A percentile compares a stretch with the other conserved stretches of the same genome.
These are phyloP conservation scores for Drosophila fuyamai DNA, from an alignment of 1,140 invertebrate genomes.

Conservation along the genomic window DNA sequence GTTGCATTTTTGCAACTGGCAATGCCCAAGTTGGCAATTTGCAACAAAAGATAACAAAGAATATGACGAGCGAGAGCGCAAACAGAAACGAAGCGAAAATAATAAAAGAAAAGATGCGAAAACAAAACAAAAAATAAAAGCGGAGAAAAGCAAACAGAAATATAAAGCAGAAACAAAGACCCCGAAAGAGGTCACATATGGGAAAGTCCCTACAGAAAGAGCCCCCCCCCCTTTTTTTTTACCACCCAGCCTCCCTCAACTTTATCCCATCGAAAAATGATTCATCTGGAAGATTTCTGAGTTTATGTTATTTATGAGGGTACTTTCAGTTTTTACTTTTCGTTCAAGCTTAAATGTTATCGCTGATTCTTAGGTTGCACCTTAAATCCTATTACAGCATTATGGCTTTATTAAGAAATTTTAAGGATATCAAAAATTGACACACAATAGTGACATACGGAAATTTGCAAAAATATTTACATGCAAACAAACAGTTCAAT, in stretches of 20 bases:
- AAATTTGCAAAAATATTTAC: no score
- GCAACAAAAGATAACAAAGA: conserved; percentile 74
- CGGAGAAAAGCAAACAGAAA: conserved; percentile 13
- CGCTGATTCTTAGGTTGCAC: no score
- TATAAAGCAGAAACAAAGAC: conserved; percentile 16
- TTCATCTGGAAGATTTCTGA: conserved; percentile 2
- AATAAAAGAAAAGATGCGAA: conserved; percentile 5
- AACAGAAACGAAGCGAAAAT: conserved; percentile 8
- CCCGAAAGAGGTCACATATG: conserved; percentile 49
- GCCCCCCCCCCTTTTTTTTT: no score
- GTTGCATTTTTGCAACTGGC: conserved; percentile 61
- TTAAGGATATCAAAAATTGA: no score
- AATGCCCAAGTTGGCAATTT: conserved; percentile 80
- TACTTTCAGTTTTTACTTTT: neutral
- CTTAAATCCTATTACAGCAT: no score
- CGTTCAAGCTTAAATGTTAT: no score
- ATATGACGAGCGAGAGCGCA: conserved; percentile 16
- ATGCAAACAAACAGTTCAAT: neutral
- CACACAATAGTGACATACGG: no score
- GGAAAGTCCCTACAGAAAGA: neutral
- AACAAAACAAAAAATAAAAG: neutral
- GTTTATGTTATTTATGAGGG: conserved; percentile 2
- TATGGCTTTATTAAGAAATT: no score
- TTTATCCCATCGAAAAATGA: conserved; percentile 12
- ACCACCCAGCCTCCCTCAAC: neutral